Percentiles rank a stretch among this genome's conserved stretches.
phyloP scores from a whole-genome alignment of 2,888 invertebrate genomes.

The Philhelius pedissequus region DNA sequence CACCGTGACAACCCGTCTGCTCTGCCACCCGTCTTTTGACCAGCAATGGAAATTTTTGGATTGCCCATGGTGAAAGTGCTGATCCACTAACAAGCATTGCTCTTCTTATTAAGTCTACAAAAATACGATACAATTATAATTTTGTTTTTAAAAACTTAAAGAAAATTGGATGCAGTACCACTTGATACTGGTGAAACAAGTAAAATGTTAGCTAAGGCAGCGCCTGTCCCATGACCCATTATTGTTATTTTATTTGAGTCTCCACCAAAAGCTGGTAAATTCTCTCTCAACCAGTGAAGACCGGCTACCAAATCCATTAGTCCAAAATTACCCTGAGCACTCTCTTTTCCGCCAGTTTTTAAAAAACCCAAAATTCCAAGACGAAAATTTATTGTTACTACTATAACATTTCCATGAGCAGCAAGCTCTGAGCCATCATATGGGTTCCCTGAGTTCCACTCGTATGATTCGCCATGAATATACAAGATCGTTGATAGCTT shows the following conservation, averaged over 20 bases:
- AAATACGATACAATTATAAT: background rate
- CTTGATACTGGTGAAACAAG: conserved; percentile 96
- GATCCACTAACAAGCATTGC: conserved; percentile 94
- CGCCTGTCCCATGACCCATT: conserved; percentile 98
- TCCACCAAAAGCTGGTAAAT: conserved; percentile 96
- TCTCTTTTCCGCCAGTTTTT: conserved; percentile 92
- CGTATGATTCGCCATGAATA: conserved; percentile 96
- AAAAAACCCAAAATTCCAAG: conserved; percentile 93
- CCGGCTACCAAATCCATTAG: conserved; percentile 96
- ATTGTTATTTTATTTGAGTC: conserved; percentile 95
- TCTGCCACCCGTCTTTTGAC: conserved; percentile 91
- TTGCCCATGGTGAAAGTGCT: conserved; percentile 94
- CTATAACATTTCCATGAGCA: conserved; percentile 92
- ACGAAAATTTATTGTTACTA: conserved; percentile 94
- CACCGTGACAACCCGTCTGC: conserved; percentile 90
- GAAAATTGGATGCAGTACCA: conserved; percentile 82
- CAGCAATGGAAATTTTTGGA: conserved; percentile 90
- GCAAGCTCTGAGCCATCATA: conserved; percentile 98
- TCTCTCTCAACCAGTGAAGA: conserved; percentile 97
- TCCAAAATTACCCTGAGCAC: conserved; percentile 94
- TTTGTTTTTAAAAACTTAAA: background rate
- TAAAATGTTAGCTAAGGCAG: conserved; percentile 96
- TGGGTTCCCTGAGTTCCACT: conserved; percentile 98
- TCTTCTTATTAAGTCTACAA: conserved; percentile 91
- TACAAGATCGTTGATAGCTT: conserved; percentile 90